Evolutionary conservation across 2,888 invertebrate species (phyloP), one percentile per base, ranked within the genome.

Genomic region (Eurois occulta): DNA sequence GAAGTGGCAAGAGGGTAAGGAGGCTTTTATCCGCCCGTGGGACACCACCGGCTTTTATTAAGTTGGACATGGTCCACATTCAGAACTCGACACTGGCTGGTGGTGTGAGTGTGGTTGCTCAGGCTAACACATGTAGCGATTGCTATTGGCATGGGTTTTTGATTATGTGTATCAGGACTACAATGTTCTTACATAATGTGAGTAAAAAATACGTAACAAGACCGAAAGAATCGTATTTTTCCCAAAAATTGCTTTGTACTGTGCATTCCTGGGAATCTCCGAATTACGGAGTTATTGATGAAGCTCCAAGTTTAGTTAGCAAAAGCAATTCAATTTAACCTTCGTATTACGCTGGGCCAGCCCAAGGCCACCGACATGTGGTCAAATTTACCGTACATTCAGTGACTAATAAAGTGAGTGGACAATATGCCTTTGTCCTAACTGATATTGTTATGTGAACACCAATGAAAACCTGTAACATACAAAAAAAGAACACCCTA

Each of bases 31-130:
- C 24, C 24, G 0, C 10, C 6, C 8, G 10, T 52, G 24, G 24
- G 3, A 52, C 24, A 24, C 10, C 24, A 52, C 24, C 52, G 8
- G 48, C 21, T 8, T 21, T 48, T 21, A 21, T 97, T 87, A 98
- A 98, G 95, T 98, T 99, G 90, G 98, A 98, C 93, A 99, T 99
- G 98, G 98, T 99, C 8, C 99, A 99, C 95, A 97, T 99, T 73
- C 99, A 99, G 96, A 99, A 99, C 96, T 98, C 99, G 4, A 99
- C 99, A 0, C 94, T 99, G 70, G 99, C 99, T 73, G 99, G 99
- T 38, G 99, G 99, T 3, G 99, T 99, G 32, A 99, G 98, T 0
- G 98, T 99, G 28, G 99, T 99, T 13, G 98, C 99, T 0, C 97
- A 98, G 8, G 98, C 97, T 89, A 98, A 99, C 94, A 48, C 95